Evolutionary conservation across 2,888 invertebrate genomes (phyloP), one percentile per base, ranked within the genome.

Genomic region (Orthosia gothica): DNA sequence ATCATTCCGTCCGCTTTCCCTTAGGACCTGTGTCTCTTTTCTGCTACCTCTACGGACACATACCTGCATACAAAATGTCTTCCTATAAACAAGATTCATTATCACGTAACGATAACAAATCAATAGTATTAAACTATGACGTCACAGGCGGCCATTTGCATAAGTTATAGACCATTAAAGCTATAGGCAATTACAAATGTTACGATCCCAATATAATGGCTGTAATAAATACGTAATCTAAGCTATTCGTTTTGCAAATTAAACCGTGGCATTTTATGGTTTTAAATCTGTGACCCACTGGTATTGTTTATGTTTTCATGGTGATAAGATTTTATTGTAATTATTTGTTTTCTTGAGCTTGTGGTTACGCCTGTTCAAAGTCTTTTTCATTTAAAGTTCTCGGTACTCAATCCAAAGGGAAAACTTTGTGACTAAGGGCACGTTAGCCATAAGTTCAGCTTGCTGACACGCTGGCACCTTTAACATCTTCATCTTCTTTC

Each of bases 81-180:
- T 7, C 15, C 7, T 45, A 15, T 16, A 57, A 57, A 65, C 20
- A 64, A 57, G 45, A 47, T 63, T 64, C 5, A 78, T 64, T 61
- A 61, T 57, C 65, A 61, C 58, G 40, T 9, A 66, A 32, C 54
- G n/a, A 79, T 69, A 81, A 68, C 66, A 70, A 78, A 79, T 79
- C 79, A 76, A 73, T 74, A 70, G 40, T 64, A 77, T 54, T 54
- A 67, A 63, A 65, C 69, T 59, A 58, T 83, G 76, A 73, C 72
- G 76, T 70, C 83, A 75, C 62, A n/a, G 23, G 54, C 55, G 11
- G 62, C 73, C 64, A 72, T 83, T 85, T 82, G 64, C 74, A 75
- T 85, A 85, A 73, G 57, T 79, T 85, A 85, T 76, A 23, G 74
- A n/a, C 83, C 68, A 82, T 79, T 82, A 87, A 74, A 85, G 20